Evolutionary conservation across 2,888 invertebrate genomes (phyloP), one percentile per base, ranked within the genome.

Genomic region (Philhelius pedissequus): DNA sequence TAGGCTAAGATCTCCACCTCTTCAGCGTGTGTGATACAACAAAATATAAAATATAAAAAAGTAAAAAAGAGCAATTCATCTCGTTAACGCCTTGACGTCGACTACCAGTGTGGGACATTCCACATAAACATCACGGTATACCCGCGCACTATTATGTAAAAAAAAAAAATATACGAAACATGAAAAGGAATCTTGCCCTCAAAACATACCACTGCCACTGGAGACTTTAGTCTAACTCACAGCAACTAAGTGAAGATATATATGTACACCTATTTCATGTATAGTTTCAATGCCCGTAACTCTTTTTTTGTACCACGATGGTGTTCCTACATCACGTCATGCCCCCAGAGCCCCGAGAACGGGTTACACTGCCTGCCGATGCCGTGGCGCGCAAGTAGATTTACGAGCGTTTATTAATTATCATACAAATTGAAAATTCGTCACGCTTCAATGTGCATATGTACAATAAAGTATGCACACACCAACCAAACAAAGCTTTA

Each of bases 371-470:
- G 27, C 52, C 52, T 25, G 56, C 32, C 52, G 30, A 20, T 40
- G 9, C 27, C 71, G 45, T 79, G 79, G 74, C 71, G 75, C 71
- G 75, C 84, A 84, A 84, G 60, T 75, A 83, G 80, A 86, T 84
- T 87, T 86, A 86, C 58, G 83, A 75, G 54, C 73, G 62, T 87
- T 87, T 87, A 87, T 87, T 87, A 87, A 87, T 87, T 87, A 87
- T 87, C 87, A 87, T 87, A 87, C 86, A 87, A 87, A 87, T 87
- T 87, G 87, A 86, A 87, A 86, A 87, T 87, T 87, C 86, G 87
- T 87, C 87, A 79, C 86, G 86, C 87, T 87, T 76, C 80, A 86
- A 66, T 58, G 76, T 56, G 70, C 50, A 68, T 56, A 27, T 27
- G n/a, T 18, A 32, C 56, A 30, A 52, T 52, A 52, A 30, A 30